Conservation (phyloP, 2,888 invertebrate species). For the Clistopyga incitator region DNA sequence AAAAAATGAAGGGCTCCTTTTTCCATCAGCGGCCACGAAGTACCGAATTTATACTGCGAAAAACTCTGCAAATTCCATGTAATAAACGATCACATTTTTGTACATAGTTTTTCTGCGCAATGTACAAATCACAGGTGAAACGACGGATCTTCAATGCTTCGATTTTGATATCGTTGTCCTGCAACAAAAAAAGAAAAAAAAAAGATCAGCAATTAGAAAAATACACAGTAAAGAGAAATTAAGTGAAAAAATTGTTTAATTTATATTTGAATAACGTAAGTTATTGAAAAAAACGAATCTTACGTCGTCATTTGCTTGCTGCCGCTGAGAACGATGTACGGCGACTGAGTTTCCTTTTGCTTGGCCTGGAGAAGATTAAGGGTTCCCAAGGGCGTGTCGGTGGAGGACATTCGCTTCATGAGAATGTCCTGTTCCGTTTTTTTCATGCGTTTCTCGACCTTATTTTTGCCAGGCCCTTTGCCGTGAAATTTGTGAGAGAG, state of each 20-base stretch:
- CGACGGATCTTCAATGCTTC: conserved; percentile 77
- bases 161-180: conserved; percentile 84
- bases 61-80: not conserved
- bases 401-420: conserved; percentile 99
- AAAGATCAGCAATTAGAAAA: not conserved
- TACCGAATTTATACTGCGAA: not conserved
- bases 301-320: conserved; percentile 89
- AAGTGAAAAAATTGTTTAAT: no score
- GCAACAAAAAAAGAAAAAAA: conserved; percentile 72
- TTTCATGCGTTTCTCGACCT: conserved; percentile 97
- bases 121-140: conserved; percentile 22
- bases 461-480: conserved; percentile 99
- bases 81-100: not conserved
- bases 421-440: conserved; percentile 97
- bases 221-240: no score
- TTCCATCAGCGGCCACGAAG: not conserved
- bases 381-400: conserved; percentile 98
- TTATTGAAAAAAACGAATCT: conserved; percentile 67
- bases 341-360: conserved; percentile 96
- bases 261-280: no score
- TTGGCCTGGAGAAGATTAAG: conserved; percentile 97
- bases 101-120: not conserved
- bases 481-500: conserved; percentile 99
- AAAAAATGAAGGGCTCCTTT: not conserved
- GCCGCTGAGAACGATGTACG: conserved; percentile 97